Conservation (phyloP, 2,797 vertebrate genomes). For the Mallotus villosus region DNA sequence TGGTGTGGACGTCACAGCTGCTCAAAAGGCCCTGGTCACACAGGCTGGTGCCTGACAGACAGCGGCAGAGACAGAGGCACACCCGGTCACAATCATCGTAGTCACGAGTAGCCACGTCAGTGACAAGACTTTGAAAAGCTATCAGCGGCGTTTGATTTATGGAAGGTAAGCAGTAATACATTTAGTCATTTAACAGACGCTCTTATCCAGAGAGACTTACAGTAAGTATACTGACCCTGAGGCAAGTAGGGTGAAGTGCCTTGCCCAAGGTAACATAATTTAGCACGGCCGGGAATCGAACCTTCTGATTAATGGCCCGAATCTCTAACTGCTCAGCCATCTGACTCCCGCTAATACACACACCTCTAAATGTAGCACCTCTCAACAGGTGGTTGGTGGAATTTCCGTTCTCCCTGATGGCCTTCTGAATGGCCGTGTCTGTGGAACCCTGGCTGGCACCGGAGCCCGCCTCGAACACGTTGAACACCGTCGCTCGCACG, state of each 20-base stretch:
- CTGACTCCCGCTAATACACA: too few relatives aligned
- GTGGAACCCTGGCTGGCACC: conserved; percentile 30
- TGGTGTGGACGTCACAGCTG: conserved; percentile 54
- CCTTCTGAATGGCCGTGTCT: fast-evolving
- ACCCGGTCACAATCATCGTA: background rate
- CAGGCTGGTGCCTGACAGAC: conserved; percentile 35
- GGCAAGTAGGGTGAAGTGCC: too few relatives aligned
- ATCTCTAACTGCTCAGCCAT: too few relatives aligned
- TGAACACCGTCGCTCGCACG: conserved; percentile 69
- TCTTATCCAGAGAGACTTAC: too few relatives aligned
- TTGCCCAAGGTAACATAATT: too few relatives aligned
- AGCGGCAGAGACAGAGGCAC: conserved; percentile 2
- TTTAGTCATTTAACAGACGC: too few relatives aligned
- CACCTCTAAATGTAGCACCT: conserved; percentile 47
- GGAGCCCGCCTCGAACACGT: conserved; percentile 56
- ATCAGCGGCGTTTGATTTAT: too few relatives aligned
- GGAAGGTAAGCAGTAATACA: background rate
- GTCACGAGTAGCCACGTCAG: too few relatives aligned
- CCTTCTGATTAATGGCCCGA: too few relatives aligned
- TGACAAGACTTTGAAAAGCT: too few relatives aligned
- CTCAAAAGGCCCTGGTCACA: conserved; percentile 34
- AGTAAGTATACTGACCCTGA: too few relatives aligned
- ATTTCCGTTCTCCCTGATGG: background rate
- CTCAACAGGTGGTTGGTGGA: conserved; percentile 15
- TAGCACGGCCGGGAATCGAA: too few relatives aligned